Evolutionary conservation across 1,140 invertebrate species (phyloP).

Genomic region (Drosophila orosa): DNA sequence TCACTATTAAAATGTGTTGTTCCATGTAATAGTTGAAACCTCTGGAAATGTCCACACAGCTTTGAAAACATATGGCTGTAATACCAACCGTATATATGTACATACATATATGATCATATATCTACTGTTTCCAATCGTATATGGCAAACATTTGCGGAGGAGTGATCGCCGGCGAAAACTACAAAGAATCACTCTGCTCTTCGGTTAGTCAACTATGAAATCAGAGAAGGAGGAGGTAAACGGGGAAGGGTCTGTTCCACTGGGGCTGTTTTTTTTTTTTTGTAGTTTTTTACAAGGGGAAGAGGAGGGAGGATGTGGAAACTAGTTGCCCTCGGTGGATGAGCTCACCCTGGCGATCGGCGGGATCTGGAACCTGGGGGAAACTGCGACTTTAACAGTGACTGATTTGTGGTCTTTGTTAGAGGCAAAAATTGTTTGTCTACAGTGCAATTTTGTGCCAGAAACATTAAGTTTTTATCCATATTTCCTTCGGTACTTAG

Average conservation of each 20-base stretch:
- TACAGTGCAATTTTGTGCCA: conserved; percentile 1
- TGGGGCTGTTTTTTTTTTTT: conserved; percentile 21
- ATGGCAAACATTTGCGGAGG: conserved; percentile 63
- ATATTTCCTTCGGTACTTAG: conserved; percentile 2
- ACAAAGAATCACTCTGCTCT: conserved; percentile 39
- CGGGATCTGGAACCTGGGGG: conserved; percentile 45
- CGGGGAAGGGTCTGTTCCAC: conserved; percentile 10
- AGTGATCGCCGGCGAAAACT: conserved; percentile 42
- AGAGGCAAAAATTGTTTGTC: conserved; percentile 12
- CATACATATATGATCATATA: conserved; percentile 7
- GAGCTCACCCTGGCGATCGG: conserved; percentile 59
- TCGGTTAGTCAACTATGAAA: conserved; percentile 36
- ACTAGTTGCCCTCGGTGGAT: conserved; percentile 63
- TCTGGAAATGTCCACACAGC: conserved; percentile 14
- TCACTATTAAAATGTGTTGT: background rate
- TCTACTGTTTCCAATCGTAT: conserved; percentile 43
- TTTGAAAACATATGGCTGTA: conserved; percentile 18
- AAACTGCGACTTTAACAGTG: conserved; percentile 33
- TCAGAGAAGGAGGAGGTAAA: conserved; percentile 2
- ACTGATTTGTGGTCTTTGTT: conserved; percentile 66
- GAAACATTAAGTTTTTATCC: conserved; percentile 2
- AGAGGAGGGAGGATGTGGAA: conserved; percentile 31
- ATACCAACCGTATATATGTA: background rate
- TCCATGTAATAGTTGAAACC: conserved; percentile 4
- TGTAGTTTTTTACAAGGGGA: background rate